A percentile compares a stretch with the other conserved stretches of the same genome.
Evolutionary conservation across 1,140 invertebrate species (phyloP).

Genomic region (Capitella teleta): DNA sequence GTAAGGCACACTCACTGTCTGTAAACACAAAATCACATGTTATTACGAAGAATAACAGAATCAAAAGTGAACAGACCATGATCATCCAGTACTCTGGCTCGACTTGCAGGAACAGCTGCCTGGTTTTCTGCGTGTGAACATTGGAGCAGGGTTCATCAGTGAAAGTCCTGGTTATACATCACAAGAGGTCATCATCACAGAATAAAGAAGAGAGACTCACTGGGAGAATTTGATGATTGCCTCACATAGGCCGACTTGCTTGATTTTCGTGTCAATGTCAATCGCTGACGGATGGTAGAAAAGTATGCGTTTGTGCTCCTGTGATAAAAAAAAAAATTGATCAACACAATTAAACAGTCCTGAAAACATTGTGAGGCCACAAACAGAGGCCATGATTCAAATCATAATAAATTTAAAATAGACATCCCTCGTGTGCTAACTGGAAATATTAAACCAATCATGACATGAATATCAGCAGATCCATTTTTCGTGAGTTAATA

Average conservation of each 20-base stretch:
- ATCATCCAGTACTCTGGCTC: constrained; percentile 82
- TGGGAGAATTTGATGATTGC: constrained; percentile 82
- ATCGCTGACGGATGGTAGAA: constrained; percentile 71
- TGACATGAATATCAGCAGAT: not conserved
- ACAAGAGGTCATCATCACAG: constrained; percentile 2
- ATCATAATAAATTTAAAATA: not conserved
- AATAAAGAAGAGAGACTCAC: constrained; percentile 47
- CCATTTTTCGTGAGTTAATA: too few relatives aligned
- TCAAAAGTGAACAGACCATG: constrained; percentile 50
- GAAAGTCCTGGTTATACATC: constrained; percentile 61
- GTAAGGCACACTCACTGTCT: constrained; percentile 61
- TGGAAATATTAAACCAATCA: not conserved
- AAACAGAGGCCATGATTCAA: not conserved
- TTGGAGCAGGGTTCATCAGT: constrained; percentile 67
- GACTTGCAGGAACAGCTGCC: constrained; percentile 74
- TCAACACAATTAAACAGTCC: not conserved
- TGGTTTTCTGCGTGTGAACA: constrained; percentile 75
- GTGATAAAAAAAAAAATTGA: constrained; percentile 30
- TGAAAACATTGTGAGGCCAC: not conserved
- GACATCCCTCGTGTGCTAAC: not conserved
- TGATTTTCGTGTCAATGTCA: constrained; percentile 70
- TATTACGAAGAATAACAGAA: not conserved
- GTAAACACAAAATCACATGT: constrained; percentile 15
- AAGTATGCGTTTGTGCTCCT: constrained; percentile 83
- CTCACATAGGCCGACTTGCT: constrained; percentile 80